Evolutionary conservation across 2,888 invertebrate genomes (phyloP), one percentile per base, ranked within the genome.

Genomic region (Ariolimax columbianus): DNA sequence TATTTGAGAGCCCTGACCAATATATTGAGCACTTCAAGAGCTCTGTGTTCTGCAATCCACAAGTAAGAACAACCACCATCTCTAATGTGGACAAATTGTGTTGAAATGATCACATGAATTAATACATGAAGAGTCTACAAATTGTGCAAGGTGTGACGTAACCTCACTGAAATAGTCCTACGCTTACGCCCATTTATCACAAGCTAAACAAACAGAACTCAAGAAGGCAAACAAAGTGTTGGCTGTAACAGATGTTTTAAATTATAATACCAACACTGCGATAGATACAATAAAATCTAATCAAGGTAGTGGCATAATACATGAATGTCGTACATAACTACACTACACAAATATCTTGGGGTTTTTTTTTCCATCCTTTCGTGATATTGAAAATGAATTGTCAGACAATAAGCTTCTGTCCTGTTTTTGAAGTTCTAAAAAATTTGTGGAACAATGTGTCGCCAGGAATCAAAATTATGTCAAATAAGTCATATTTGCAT

Each of bases 141-240:
- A 75, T 23, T 4, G 33, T 75, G 75, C 43, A 33, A 17, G 30
- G 19, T 75, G n/a, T 23, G 17, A 47, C 30, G 36, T 4, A 6
- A 47, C 30, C 30, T 75, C 75, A 33, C 51, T 9, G 75, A 33
- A 75, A 75, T 33, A 75, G 51, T 51, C 7, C 51, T 75, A 75
- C 33, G 40, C 40, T 72, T 72, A 23, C 72, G 40, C 72, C 26
- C 72, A 72, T 9, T 36, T 26, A 40, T 40, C 38, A 19, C 38
- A 40, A 38, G 70, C 70, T 70, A 70, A 70, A 70, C 36, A 36
- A 70, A 70, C 70, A 63, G 23, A 6, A 55, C 55, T 36, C 26
- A 72, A 38, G 26, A 40, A 72, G 72, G 72, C 72, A 72, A 72
- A 38, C 4, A 26, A 70, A 33, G 72, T 72, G 72, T 72, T 72